Evolutionary conservation across 2,113 vertebrate species (phyloP), one percentile per base, ranked within the genome.

Genomic region (Callorhinus ursinus): DNA sequence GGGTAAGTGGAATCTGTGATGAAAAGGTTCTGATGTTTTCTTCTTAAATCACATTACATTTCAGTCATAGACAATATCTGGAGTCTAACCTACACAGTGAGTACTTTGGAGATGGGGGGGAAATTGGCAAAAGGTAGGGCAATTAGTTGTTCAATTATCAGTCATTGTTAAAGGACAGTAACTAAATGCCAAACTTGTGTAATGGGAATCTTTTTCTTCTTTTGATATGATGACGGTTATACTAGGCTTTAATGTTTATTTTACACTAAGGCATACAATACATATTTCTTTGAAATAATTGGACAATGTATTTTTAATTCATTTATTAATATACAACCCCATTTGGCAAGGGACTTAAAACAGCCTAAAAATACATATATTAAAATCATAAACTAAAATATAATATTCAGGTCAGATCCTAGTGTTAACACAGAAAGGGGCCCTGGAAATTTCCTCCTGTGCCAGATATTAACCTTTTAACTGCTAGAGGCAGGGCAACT

Each of bases 201-300:
- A 51, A 65, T 1, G 22, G 9, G 51, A 81, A 91, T 59, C 26
- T 49, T 84, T 88, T 87, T 94, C 42, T 85, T 96, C 92, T 95
- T 97, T 96, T 74, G 67, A 85, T 46, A 88, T 53, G 46, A 96
- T 61, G n/a, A 93, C 92, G 18, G 72, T 9, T 93, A 51, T 67
- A 61, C 80, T 24, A 88, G 72, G 21, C 21, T 80, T 90, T 92
- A 65, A 71, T 65, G 31, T 59, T 21, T 90, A 92, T 65, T 88
- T 93, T 59, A 72, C 31, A 51, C 49, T 36, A 59, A 46, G 31
- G 22, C 15, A 87, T 57, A 53, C 42, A 67, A 77, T 31, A 2
- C 39, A 9, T 51, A 74, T 69, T 89, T 86, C 82, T 87, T 90
- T 90, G 74, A 97, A 84, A 92, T 90, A 86, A 86, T 21, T 71